Evolutionary conservation across 2,888 invertebrate species (phyloP), one percentile per base, ranked within the genome.

Genomic region (Polyommatus icarus): DNA sequence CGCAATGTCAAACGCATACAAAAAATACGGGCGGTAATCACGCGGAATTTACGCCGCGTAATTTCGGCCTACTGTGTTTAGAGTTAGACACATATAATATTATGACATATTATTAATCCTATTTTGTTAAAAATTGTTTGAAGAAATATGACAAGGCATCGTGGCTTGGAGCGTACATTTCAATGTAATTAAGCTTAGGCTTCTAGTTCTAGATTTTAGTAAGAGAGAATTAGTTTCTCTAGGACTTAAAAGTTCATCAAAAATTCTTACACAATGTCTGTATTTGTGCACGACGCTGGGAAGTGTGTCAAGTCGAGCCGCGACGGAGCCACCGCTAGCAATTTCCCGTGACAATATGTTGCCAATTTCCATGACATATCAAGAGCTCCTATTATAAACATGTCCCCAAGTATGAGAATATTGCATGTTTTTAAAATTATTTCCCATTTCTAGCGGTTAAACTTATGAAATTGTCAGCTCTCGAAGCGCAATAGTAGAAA

Each of bases 281-380:
- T 61, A 61, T 24, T 67, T 67, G 24, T 67, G 29, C 24, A 59
- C 59, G 8, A n/a, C 61, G 67, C 15, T 29, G 29, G 6, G 29
- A 67, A 67, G 67, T 67, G 61, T 61, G 61, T 61, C 61, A 61
- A 59, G 59, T 59, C 59, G 20, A 61, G 61, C 20, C 61, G 24
- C 61, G 61, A 61, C 20, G 61, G 24, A 59, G 59, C 59, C 24
- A 24, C 29, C 67, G 67, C 67, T 32, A 12, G 61, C 24, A 61
- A 67, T 67, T 15, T 67, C 29, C 67, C 7, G 67, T 67, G 29
- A 61, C 61, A 61, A 61, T 61, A 32, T 67, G 32, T 32, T 67
- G 29, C 67, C 67, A 32, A 67, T 67, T 67, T 32, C 67, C 67
- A 67, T 32, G 12, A 32, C 67, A 29, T 32, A 32, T 67, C 29